A percentile compares a stretch with the other conserved stretches of the same genome.
Conservation (phyloP, 2,888 invertebrate species). For the Hydraecia micacea region DNA sequence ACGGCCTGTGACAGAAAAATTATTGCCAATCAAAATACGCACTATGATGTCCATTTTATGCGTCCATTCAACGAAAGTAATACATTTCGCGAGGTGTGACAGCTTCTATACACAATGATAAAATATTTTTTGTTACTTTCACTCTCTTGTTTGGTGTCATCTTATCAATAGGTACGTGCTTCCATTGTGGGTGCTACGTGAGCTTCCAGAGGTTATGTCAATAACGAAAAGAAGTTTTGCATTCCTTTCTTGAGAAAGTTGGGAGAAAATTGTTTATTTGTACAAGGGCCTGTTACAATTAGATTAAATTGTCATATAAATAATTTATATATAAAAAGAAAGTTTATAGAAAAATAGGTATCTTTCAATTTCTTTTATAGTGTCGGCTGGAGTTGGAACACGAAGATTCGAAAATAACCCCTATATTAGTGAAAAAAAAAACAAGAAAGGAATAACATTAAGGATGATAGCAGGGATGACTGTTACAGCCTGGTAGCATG, state of each 20-base stretch:
- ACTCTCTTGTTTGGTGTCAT: slow-evolving; percentile 40
- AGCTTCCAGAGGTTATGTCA: slow-evolving; percentile 51
- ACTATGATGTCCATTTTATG: neutral
- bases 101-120: slow-evolving; percentile 28
- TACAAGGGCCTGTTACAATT: neutral
- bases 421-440: no score
- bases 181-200: slow-evolving; percentile 58
- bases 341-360: neutral
- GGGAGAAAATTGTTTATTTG: slow-evolving; percentile 2
- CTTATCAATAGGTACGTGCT: slow-evolving; percentile 58
- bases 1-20: neutral
- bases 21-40: slow-evolving; percentile 16
- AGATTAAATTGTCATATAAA: neutral
- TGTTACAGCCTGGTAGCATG: neutral
- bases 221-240: slow-evolving; percentile 15
- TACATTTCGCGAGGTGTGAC: slow-evolving; percentile 8
- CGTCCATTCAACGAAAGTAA: slow-evolving; percentile 40
- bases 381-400: neutral
- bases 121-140: slow-evolving; percentile 54
- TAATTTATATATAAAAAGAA: neutral
- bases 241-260: slow-evolving; percentile 37
- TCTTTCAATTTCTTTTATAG: neutral
- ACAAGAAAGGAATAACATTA: neutral
- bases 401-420: no score
- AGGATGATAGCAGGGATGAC: neutral